Evolutionary conservation across 2,888 invertebrate genomes (phyloP).

Genomic region (Lampropteryx suffumata): DNA sequence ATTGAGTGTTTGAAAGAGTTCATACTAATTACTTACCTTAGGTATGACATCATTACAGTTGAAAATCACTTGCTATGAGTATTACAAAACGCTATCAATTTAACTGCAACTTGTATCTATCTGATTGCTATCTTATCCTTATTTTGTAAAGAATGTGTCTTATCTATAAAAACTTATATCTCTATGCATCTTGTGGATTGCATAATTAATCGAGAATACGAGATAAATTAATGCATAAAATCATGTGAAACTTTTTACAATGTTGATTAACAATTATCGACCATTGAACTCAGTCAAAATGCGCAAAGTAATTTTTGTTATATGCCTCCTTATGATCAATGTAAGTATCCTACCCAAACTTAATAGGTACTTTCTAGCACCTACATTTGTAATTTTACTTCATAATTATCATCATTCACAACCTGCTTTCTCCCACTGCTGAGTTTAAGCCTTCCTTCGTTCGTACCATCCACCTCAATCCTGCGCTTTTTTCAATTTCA

Average conservation of each 20-base stretch:
- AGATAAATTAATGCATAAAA: conserved; percentile 18
- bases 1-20: too few species aligned
- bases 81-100: background rate
- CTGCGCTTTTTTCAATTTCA: too few species aligned
- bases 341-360: too few species aligned
- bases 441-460: too few species aligned
- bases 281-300: conserved; percentile 6
- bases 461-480: too few species aligned
- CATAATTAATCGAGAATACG: background rate
- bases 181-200: conserved; percentile 9
- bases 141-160: conserved; percentile 2
- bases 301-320: conserved; percentile 7
- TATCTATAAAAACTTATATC: conserved; percentile 12
- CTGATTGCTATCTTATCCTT: background rate
- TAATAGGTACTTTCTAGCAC: too few species aligned
- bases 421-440: too few species aligned
- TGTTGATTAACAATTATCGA: background rate
- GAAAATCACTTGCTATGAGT: background rate
- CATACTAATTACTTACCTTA: too few species aligned
- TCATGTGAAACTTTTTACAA: background rate
- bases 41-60: too few species aligned
- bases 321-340: conserved; percentile 19
- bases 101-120: background rate
- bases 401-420: too few species aligned
- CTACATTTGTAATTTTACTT: too few species aligned